Conservation (phyloP, 2,888 invertebrate species). For the Nemapogon koenigi region DNA sequence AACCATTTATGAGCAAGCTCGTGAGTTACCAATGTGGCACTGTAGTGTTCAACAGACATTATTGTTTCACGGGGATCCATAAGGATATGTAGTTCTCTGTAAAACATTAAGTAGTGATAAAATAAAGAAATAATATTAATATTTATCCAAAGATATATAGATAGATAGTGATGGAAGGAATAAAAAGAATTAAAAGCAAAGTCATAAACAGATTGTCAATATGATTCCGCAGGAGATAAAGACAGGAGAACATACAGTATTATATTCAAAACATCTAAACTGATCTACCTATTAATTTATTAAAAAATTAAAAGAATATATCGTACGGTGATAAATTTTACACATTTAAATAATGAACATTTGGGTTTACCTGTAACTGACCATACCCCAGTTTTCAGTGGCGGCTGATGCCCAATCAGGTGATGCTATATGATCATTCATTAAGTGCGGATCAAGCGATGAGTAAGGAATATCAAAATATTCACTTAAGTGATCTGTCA, state of each 20-base stretch:
- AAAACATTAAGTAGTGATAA: too few species aligned
- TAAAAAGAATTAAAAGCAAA: too few species aligned
- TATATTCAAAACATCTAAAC: too few species aligned
- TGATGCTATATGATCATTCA: constrained; percentile 49
- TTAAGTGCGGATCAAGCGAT: constrained; percentile 33
- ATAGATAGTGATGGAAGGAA: too few species aligned
- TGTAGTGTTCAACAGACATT: constrained; percentile 47
- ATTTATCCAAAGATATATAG: too few species aligned
- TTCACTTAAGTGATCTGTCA: constrained; percentile 42
- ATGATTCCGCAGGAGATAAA: too few species aligned
- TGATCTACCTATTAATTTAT: not conserved
- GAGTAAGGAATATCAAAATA: constrained; percentile 44
- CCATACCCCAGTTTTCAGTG: constrained; percentile 59
- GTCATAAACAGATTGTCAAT: too few species aligned
- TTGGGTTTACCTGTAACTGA: constrained; percentile 53
- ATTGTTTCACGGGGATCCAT: constrained; percentile 38
- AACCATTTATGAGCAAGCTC: constrained; percentile 82
- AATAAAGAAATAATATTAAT: too few species aligned
- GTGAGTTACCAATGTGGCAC: constrained; percentile 60
- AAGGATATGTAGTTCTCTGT: constrained; percentile 45
- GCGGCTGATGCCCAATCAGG: constrained; percentile 59
- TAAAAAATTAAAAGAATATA: constrained; percentile 5
- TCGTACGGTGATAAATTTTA: not conserved
- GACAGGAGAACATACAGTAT: too few species aligned
- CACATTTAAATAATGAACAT: too few species aligned